Evolutionary conservation across 64 coral and sea anemone genomes (phyloP).

Genomic region (Hydrozoanthus tunicans): DNA sequence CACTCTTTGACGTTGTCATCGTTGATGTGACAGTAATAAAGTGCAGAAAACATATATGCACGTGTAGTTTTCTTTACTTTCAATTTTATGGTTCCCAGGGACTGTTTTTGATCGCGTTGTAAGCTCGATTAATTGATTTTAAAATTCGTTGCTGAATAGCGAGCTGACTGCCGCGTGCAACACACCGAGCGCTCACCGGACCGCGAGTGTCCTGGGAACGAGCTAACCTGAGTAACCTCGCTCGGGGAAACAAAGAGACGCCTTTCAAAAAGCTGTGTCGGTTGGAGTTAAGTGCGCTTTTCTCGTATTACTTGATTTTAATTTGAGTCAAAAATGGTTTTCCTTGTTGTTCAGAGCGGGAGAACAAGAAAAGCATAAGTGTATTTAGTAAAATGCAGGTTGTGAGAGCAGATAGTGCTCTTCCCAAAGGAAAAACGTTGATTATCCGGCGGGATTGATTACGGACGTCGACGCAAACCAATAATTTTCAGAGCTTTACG

Average conservation of each 20-base stretch:
- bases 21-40: background rate
- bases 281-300: background rate
- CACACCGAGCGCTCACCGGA: background rate
- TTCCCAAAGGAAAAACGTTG: background rate
- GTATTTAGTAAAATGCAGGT: background rate
- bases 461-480: too few species aligned
- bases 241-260: background rate
- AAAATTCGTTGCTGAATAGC: background rate
- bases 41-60: background rate
- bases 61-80: background rate
- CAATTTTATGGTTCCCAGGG: background rate
- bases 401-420: slow-evolving; percentile 3
- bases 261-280: too few species aligned
- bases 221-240: too few species aligned
- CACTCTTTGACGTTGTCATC: too few species aligned
- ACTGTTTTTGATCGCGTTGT: too few species aligned
- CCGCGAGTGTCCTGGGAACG: background rate
- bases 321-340: too few species aligned
- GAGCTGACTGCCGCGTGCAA: background rate
- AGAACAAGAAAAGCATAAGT: background rate
- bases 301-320: background rate
- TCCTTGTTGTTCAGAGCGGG: too few species aligned
- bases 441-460: too few species aligned
- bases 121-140: too few species aligned
- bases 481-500: too few species aligned